Conservation (phyloP, 2,113 vertebrate species). For the Cygnus buccinator region DNA sequence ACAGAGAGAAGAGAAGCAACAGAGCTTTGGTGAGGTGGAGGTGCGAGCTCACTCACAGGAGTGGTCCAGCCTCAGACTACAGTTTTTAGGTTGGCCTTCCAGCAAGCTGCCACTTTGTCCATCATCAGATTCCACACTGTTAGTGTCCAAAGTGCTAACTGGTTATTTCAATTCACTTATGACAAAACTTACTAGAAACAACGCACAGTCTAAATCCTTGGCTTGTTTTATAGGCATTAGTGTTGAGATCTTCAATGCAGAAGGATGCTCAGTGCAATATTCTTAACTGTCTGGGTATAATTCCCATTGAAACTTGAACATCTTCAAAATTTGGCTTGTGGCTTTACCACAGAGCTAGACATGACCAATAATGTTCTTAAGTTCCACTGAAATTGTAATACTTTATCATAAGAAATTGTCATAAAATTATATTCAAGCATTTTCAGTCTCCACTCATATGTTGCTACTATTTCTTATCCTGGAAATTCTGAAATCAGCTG, state of each 20-base stretch:
- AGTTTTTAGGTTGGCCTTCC: not conserved
- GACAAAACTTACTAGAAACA: not conserved
- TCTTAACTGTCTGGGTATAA: not conserved
- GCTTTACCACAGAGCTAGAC: not conserved
- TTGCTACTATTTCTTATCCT: not conserved
- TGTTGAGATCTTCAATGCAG: not conserved
- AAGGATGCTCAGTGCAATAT: not conserved
- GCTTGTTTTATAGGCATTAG: not conserved
- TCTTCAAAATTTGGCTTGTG: not conserved
- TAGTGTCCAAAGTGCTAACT: not conserved
- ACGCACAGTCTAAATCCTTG: not conserved
- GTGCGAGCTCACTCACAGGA: not conserved
- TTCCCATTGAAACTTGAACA: not conserved
- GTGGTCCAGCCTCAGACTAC: not conserved
- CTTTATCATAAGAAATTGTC: not conserved
- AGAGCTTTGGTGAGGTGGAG: not conserved
- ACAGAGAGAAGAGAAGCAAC: not conserved
- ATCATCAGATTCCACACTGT: not conserved
- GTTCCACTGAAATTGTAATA: not conserved
- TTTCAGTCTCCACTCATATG: not conserved
- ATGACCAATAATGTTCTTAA: fast-evolving
- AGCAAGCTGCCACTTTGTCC: not conserved
- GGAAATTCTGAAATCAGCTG: not conserved
- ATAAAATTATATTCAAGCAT: not conserved
- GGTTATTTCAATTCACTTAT: not conserved